A percentile compares a stretch with the other conserved stretches of the same genome.
Conservation (phyloP, 2,797 vertebrate genomes). For the Danio choprae region DNA sequence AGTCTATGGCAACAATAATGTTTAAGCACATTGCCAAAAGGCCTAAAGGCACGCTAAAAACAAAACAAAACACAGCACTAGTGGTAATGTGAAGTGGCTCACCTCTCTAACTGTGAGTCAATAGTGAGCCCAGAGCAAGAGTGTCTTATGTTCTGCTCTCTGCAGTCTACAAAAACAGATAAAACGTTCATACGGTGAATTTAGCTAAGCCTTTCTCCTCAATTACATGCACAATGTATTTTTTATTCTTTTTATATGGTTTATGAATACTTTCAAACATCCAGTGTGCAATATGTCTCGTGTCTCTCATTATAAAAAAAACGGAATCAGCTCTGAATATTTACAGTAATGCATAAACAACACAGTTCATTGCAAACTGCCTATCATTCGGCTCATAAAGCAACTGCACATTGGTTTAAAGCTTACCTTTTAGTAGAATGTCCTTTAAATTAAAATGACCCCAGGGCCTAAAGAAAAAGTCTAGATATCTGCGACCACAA, state of each 20-base stretch:
- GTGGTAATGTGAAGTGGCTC: conserved; percentile 7
- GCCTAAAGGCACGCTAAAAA: conserved; percentile 60
- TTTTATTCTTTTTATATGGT: neutral
- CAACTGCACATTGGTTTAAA: conserved; percentile 11
- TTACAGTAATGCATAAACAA: neutral
- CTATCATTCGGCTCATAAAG: conserved; percentile 19
- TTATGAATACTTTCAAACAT: neutral
- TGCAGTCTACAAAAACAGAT: conserved; percentile 9
- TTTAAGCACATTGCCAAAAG: conserved; percentile 62
- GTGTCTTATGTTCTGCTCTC: neutral
- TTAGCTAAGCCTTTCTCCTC: neutral
- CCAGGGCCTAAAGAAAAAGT: conserved; percentile 62
- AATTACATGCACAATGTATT: conserved; percentile 1
- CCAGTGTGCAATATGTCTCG: neutral
- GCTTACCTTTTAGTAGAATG: conserved; percentile 45
- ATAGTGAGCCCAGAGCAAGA: conserved; percentile 7
- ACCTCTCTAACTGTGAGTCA: conserved; percentile 6
- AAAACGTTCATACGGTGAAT: conserved; percentile 11
- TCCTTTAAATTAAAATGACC: conserved; percentile 62
- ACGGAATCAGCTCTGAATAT: neutral
- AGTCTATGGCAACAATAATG: conserved; percentile 19
- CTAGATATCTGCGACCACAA: conserved; percentile 40
- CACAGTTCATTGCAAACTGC: neutral
- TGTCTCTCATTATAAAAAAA: neutral
- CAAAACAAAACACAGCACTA: conserved; percentile 48